phyloP scores from a whole-genome alignment of 2,888 invertebrate genomes.

The Drosophila sordidula region DNA sequence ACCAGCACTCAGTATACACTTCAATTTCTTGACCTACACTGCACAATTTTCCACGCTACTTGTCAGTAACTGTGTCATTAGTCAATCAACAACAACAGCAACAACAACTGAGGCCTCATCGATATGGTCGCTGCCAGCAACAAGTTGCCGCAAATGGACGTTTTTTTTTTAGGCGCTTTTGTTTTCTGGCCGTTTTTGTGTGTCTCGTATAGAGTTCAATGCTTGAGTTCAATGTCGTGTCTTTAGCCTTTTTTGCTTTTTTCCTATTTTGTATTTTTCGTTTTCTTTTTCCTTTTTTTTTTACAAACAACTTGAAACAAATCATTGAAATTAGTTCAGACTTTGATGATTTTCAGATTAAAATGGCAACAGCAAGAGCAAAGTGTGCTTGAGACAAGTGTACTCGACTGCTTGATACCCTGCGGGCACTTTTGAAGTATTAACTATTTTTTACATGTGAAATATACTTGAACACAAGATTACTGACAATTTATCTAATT shows the following conservation, averaged over 20 bases:
- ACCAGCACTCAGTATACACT: conserved; percentile 41
- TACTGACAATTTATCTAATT: too few species aligned
- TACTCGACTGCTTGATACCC: conserved; percentile 8
- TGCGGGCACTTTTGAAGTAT: background rate
- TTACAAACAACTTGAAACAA: conserved; percentile 22
- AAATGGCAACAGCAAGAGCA: conserved; percentile 6
- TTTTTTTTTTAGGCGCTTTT: conserved; percentile 9
- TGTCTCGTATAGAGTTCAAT: conserved; percentile 52
- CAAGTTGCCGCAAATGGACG: conserved; percentile 72
- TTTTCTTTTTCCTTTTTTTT: conserved; percentile 17
- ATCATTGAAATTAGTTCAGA: conserved; percentile 42
- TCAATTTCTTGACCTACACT: conserved; percentile 41
- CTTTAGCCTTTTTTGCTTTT: conserved; percentile 21
- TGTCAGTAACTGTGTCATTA: conserved; percentile 59
- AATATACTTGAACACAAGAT: too few species aligned
- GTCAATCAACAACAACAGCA: conserved; percentile 43
- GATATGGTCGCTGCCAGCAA: conserved; percentile 49
- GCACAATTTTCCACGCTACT: conserved; percentile 30
- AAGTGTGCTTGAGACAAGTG: background rate
- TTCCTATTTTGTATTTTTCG: conserved; percentile 15
- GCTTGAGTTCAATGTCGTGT: conserved; percentile 65
- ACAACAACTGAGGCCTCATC: conserved; percentile 25
- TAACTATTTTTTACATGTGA: too few species aligned
- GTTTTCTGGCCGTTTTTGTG: conserved; percentile 22
- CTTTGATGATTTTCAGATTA: conserved; percentile 26